Evolutionary conservation across 2,113 vertebrate species (phyloP), one percentile per base, ranked within the genome.

Genomic region (Campylomormyrus tamandua): DNA sequence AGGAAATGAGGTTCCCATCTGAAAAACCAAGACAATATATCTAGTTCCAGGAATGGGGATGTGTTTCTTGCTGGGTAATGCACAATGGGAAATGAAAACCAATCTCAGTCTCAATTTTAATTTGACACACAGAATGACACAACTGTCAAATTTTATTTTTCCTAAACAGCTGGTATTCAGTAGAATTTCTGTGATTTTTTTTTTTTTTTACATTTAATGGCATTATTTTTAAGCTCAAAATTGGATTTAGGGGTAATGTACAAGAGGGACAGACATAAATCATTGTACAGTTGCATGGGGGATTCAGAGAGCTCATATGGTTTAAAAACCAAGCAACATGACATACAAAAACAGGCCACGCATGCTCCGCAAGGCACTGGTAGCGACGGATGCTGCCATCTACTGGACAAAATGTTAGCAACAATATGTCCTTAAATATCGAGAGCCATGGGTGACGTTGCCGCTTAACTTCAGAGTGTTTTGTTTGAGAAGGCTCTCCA

Each of bases 161-260:
- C 35, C 35, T 80, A 80, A 80, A 80, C 13, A 8, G 13, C 74
- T 42, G 15, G 13, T 7, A 80, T 80, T 80, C 35, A 70, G 62
- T 70, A 70, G n/a, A 70, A 70, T 70, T 70, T 70, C 10, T 13
- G n/a, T 42, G 11, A 35, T 74, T 74, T 42, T 35, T 31, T 31
- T 31, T 74, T 39, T 39, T 39, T 39, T 39, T 19, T 77, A 35
- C 35, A 39, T 77, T 42, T 80, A 80, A 80, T 80, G 74, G 74
- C 5, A 80, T 80, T 80, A 42, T 80, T 80, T 80, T 80, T 80
- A 80, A 80, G 74, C 74, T 80, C 74, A 80, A 42, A 80, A 80
- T 80, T 80, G 31, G 74, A 80, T 80, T 80, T 80, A 39, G 74
- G 35, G 35, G 74, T 80, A 42, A 80, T 80, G 74, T 42, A 42